Percentiles rank a stretch among this genome's conserved stretches.
These are phyloP conservation scores for Eupleurogrammus muticus DNA, from an alignment of 2,797 vertebrate genomes.

Conservation along the genomic window DNA sequence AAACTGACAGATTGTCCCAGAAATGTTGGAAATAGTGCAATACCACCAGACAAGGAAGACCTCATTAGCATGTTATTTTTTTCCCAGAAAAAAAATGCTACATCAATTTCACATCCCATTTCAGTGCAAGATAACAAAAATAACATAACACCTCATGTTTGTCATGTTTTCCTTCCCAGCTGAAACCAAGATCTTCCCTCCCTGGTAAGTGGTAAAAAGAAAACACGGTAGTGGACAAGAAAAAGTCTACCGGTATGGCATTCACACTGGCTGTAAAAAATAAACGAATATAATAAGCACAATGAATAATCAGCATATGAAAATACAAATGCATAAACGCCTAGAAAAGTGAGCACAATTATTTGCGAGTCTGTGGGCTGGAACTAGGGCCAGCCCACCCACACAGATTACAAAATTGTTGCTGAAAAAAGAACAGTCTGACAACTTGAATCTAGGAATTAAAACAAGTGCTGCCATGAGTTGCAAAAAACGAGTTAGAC, in stretches of 20 bases:
- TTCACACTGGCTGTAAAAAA: conserved; percentile 45
- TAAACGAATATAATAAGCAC: conserved; percentile 52
- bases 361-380: conserved; percentile 53
- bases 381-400: conserved; percentile 35
- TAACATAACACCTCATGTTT: conserved; percentile 17
- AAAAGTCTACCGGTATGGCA: conserved; percentile 44
- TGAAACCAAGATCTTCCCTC: conserved; percentile 78
- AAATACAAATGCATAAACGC: conserved; percentile 74
- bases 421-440: conserved; percentile 60
- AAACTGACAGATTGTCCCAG: conserved; percentile 84
- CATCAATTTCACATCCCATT: conserved; percentile 75
- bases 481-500: conserved; percentile 31
- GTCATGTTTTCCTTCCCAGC: conserved; percentile 60
- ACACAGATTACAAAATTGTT: conserved; percentile 68
- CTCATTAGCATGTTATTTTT: conserved; percentile 70
- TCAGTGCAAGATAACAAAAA: conserved; percentile 78
- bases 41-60: conserved; percentile 91
- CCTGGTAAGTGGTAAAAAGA: conserved; percentile 62
- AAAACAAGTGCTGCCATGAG: conserved; percentile 47
- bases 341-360: conserved; percentile 73
- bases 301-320: conserved; percentile 72
- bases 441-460: conserved; percentile 60
- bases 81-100: conserved; percentile 76
- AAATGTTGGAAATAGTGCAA: conserved; percentile 90
- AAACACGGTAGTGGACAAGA: conserved; percentile 30